Percentiles rank a stretch among this genome's conserved stretches.
Evolutionary conservation across 2,888 invertebrate species (phyloP).

Genomic region (Latheticus oryzae): DNA sequence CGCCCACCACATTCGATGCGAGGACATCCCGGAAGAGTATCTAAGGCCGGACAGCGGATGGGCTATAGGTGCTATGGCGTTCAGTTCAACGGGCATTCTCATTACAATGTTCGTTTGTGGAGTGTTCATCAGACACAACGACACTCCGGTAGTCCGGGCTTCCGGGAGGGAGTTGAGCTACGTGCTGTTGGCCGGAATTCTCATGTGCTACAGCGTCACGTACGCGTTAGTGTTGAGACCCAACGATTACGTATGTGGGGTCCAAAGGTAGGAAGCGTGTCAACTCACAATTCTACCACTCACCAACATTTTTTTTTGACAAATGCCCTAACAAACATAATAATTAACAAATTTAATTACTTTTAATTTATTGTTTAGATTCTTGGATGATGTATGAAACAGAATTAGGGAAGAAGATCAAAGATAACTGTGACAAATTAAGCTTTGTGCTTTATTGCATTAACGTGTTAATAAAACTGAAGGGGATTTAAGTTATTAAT

Average conservation of each 20-base stretch:
- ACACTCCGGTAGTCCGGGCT: conserved; percentile 97
- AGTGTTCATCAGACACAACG: conserved; percentile 77
- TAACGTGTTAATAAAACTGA: too few relatives aligned
- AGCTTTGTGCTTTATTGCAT: too few relatives aligned
- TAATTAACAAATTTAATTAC: too few relatives aligned
- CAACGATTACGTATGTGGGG: conserved; percentile 88
- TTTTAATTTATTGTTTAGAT: too few relatives aligned
- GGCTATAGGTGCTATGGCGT: conserved; percentile 93
- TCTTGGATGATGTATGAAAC: too few relatives aligned
- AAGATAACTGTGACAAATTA: too few relatives aligned
- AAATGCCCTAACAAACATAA: too few relatives aligned
- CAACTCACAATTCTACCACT: neutral
- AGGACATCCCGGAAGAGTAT: conserved; percentile 84
- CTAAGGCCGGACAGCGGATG: conserved; percentile 85
- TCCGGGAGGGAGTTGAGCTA: conserved; percentile 92
- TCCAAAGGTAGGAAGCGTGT: conserved; percentile 83
- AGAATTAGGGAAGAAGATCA: too few relatives aligned
- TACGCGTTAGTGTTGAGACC: conserved; percentile 90
- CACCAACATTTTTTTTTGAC: neutral
- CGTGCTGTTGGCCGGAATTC: conserved; percentile 88
- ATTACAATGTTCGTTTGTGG: conserved; percentile 75
- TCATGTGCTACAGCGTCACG: conserved; percentile 92
- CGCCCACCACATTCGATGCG: conserved; percentile 77
- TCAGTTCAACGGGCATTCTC: conserved; percentile 82
- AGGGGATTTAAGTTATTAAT: too few relatives aligned